Evolutionary conservation across 2,113 vertebrate genomes (phyloP), one percentile per base, ranked within the genome.

Genomic region (Gavia stellata): DNA sequence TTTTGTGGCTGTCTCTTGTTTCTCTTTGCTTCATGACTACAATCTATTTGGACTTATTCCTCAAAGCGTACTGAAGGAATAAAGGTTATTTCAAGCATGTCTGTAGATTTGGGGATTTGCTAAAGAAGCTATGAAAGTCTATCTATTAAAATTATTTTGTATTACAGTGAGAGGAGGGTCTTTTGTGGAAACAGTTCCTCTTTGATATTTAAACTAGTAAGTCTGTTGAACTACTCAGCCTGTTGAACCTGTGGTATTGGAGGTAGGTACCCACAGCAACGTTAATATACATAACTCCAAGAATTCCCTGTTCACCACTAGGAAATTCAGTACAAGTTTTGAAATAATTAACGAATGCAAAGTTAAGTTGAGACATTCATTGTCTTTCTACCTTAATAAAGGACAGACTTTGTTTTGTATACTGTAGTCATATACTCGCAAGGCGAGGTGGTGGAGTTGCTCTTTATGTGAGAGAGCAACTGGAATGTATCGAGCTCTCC

Each of bases 201-300:
- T 68, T 59, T 42, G 28, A 33, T 70, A 71, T 55, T 79, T 75
- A 23, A 81, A 44, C 5, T 45, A 26, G 26, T 59, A 40, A 45
- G 24, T 25, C 29, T 79, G 21, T 28, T 59, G 26, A 85, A 72
- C 29, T 58, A 31, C 13, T 21, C 19, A n/a, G 10, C 19, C 50
- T 71, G 9, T 55, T 71, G 45, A 84, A 75, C 10, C 12, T 49
- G 18, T 33, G 40, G 7, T 65, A 29, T 23, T 55, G 31, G 44
- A 79, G 52, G 59, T 5, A 44, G 44, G 23, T 68, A 33, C 9
- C 6, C 17, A 38, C 5, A 91, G 21, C 12, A 81, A 6, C 4
- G 1, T 14, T 63, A 38, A 44, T 31, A n/a, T n/a, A 29, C 2
- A 7, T 59, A n/a, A 7, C 1, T 1, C 8, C 31, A 67, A 66